A percentile compares a stretch with the other conserved stretches of the same genome.
Evolutionary conservation across 2,797 vertebrate species (phyloP).

Genomic region (Pelodytes ibericus): DNA sequence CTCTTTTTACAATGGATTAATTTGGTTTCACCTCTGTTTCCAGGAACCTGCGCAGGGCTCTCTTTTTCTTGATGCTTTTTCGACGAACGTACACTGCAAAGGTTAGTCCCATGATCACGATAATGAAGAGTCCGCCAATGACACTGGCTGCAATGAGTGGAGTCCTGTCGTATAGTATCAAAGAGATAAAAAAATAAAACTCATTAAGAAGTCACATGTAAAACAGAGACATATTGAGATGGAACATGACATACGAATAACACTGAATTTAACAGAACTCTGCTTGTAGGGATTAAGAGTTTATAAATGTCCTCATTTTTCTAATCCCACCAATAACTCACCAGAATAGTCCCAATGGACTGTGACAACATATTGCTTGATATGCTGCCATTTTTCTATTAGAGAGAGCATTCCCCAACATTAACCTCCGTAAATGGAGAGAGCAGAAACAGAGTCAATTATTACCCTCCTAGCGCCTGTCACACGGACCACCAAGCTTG

Average conservation of each 20-base stretch:
- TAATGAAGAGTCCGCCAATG: slow-evolving; percentile 90
- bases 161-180: slow-evolving; percentile 78
- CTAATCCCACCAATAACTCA: neutral
- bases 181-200: neutral
- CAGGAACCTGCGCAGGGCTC: slow-evolving; percentile 89
- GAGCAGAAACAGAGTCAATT: neutral
- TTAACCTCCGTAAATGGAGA: neutral
- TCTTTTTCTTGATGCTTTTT: slow-evolving; percentile 97
- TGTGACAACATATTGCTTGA: neutral
- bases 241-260: neutral
- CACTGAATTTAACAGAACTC: neutral
- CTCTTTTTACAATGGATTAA: neutral
- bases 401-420: neutral
- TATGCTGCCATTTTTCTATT: neutral
- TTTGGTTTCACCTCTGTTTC: slow-evolving; percentile 88
- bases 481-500: neutral
- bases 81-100: slow-evolving; percentile 90
- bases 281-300: neutral
- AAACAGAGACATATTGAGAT: neutral
- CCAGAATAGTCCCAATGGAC: neutral
- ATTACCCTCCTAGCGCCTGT: neutral
- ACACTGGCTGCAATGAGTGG: slow-evolving; percentile 93
- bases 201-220: too few relatives aligned
- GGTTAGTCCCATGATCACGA: slow-evolving; percentile 89
- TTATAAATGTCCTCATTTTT: neutral